Percentiles rank a stretch among this genome's conserved stretches.
Conservation (phyloP, 2,888 invertebrate species). For the Orthonevra nobilis region DNA sequence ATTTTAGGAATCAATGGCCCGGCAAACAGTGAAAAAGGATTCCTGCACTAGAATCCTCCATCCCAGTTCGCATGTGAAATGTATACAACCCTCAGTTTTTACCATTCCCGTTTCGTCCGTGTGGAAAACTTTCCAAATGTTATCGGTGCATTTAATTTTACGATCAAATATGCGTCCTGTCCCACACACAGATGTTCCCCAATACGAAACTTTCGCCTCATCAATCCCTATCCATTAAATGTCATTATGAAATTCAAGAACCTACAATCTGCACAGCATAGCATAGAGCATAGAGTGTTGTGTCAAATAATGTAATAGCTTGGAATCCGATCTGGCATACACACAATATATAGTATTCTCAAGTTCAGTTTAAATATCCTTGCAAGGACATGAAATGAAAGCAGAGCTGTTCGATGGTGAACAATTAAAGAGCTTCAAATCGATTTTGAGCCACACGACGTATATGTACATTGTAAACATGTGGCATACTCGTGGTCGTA, state of each 20-base stretch:
- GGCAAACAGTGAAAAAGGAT: too few relatives aligned
- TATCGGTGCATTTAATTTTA: conserved; percentile 61
- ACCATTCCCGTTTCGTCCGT: neutral
- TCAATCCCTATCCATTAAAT: conserved; percentile 10
- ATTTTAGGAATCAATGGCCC: too few relatives aligned
- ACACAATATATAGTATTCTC: conserved; percentile 16
- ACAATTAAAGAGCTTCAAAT: conserved; percentile 39
- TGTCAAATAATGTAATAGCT: neutral
- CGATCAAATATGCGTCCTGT: conserved; percentile 42
- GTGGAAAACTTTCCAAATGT: conserved; percentile 43
- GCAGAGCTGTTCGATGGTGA: conserved; percentile 15
- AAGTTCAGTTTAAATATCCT: conserved; percentile 58
- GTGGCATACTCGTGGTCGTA: neutral
- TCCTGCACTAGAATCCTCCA: too few relatives aligned
- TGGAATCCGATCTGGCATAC: neutral
- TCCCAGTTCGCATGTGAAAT: too few relatives aligned
- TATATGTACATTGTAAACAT: too few relatives aligned
- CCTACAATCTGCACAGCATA: too few relatives aligned
- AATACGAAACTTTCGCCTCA: conserved; percentile 20
- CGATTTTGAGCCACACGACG: conserved; percentile 15
- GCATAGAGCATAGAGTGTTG: neutral
- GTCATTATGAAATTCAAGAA: neutral
- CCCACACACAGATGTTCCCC: conserved; percentile 25
- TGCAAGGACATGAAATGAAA: conserved; percentile 27
- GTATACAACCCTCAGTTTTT: too few relatives aligned